These are phyloP conservation scores for Paradisaea rubra DNA, from an alignment of 2,113 vertebrate genomes.

Conservation along the genomic window DNA sequence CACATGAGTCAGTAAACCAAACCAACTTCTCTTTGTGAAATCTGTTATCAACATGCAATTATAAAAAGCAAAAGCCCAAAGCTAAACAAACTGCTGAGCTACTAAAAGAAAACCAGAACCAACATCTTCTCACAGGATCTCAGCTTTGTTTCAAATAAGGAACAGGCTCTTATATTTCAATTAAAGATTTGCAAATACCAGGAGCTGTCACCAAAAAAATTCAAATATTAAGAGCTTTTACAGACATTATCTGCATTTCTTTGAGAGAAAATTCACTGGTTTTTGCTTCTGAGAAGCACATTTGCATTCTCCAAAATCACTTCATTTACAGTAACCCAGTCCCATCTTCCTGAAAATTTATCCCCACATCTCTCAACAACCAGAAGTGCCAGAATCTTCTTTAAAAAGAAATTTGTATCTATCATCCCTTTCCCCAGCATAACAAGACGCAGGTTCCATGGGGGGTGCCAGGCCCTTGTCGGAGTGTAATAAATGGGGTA, in stretches of 20 bases:
- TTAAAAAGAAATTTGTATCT: not conserved
- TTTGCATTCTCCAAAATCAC: constrained; percentile 34
- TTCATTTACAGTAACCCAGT: constrained; percentile 19
- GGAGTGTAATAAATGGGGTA: constrained; percentile 29
- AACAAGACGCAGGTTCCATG: constrained; percentile 33
- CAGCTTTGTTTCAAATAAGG: not conserved
- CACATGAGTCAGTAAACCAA: not conserved
- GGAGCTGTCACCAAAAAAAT: not conserved
- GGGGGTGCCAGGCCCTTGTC: not conserved
- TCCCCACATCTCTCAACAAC: not conserved
- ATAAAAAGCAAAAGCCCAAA: not conserved
- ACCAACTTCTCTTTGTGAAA: not conserved
- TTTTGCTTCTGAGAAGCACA: constrained; percentile 42
- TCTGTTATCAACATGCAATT: not conserved
- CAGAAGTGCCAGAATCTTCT: not conserved
- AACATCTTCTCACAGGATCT: not conserved
- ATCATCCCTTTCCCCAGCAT: not conserved
- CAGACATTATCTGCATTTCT: constrained; percentile 41
- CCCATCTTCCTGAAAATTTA: not conserved
- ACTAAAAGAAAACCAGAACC: not conserved
- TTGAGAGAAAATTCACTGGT: constrained; percentile 22
- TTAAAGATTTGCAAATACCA: not conserved
- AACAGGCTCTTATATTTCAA: not conserved
- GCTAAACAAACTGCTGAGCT: not conserved
- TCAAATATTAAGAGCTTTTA: not conserved